These are phyloP conservation scores for Metalampra italica DNA, from an alignment of 2,888 invertebrate genomes.

Conservation along the genomic window DNA sequence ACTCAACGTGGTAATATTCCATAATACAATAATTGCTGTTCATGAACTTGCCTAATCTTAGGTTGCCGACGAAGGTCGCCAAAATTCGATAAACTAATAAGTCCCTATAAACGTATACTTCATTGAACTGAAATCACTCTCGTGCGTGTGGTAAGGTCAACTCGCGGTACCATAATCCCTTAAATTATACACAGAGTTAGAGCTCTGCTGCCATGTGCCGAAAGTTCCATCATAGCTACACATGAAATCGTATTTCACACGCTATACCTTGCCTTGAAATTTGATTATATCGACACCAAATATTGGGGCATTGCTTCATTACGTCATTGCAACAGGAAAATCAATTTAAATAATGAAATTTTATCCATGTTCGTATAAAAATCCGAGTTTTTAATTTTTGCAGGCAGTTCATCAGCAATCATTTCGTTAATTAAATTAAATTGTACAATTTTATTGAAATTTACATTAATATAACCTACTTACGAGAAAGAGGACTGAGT, in stretches of 20 bases:
- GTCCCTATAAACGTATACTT: not conserved
- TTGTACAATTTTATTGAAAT: no score
- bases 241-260: constrained; percentile 45
- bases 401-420: no score
- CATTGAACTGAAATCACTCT: constrained; percentile 4
- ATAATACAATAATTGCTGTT: not conserved
- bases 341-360: no score
- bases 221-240: constrained; percentile 37
- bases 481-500: no score
- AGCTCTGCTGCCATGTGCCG: constrained; percentile 25
- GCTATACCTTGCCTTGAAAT: constrained; percentile 52
- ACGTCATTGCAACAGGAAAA: no score
- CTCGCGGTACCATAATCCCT: constrained; percentile 21
- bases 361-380: no score
- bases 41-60: not conserved
- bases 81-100: not conserved
- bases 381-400: no score
- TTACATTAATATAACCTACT: no score
- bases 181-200: constrained; percentile 33
- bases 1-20: no score
- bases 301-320: not conserved
- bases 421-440: no score
- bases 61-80: not conserved
- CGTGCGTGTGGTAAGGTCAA: constrained; percentile 24
- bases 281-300: constrained; percentile 28